Conservation (phyloP, 2,797 vertebrate species). For the Oryzias sinensis region DNA sequence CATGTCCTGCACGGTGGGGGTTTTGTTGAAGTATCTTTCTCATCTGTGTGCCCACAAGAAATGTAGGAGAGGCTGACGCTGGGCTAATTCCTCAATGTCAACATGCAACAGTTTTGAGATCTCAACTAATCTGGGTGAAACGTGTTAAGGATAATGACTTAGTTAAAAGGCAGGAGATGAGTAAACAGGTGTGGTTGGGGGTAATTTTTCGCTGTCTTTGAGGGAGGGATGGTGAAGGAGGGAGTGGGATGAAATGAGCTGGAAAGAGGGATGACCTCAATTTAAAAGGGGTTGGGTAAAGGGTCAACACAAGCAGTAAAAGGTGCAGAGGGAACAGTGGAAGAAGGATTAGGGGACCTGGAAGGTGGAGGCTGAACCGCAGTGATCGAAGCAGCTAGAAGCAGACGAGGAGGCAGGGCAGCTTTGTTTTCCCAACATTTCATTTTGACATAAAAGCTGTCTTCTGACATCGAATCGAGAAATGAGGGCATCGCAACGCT, state of each 20-base stretch:
- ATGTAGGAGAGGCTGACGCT: conserved; percentile 56
- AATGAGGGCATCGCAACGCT: conserved; percentile 55
- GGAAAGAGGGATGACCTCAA: conserved; percentile 56
- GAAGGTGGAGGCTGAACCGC: conserved; percentile 39
- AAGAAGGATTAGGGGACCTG: conserved; percentile 57
- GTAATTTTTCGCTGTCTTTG: conserved; percentile 7
- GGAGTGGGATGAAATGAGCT: conserved; percentile 47
- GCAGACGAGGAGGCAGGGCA: conserved; percentile 17
- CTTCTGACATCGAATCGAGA: conserved; percentile 37
- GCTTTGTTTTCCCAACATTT: conserved; percentile 43
- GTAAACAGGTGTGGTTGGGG: conserved; percentile 37
- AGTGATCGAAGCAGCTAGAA: conserved; percentile 56
- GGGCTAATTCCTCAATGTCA: conserved; percentile 72
- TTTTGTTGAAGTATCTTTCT: conserved; percentile 73
- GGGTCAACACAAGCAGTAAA: conserved; percentile 47
- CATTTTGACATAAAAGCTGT: conserved; percentile 41
- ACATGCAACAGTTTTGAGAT: conserved; percentile 82
- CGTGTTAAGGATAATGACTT: conserved; percentile 46
- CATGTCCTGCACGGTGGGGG: conserved; percentile 80
- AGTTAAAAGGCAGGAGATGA: conserved; percentile 44
- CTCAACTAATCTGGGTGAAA: conserved; percentile 78
- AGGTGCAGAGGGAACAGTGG: conserved; percentile 41
- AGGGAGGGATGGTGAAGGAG: conserved; percentile 8
- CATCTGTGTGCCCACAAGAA: conserved; percentile 43
- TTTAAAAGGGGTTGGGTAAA: conserved; percentile 57